Conservation (phyloP, 2,797 vertebrate species). For the Bradypodion ventrale region DNA sequence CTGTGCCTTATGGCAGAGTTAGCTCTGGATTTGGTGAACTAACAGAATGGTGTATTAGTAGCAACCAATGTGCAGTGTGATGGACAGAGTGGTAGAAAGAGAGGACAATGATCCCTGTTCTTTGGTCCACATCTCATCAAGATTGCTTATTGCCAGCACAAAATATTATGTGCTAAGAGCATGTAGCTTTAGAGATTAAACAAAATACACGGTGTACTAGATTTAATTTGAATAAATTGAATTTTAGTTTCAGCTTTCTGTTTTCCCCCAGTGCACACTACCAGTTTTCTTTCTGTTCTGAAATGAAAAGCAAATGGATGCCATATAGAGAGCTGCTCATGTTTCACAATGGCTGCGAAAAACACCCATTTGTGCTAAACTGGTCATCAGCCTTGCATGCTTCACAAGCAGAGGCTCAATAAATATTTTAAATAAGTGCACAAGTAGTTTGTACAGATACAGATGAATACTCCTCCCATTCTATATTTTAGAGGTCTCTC, state of each 20-base stretch:
- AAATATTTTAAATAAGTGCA: neutral
- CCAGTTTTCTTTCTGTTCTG: neutral
- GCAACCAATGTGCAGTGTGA: neutral
- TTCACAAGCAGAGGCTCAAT: neutral
- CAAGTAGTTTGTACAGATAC: neutral
- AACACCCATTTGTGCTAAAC: neutral
- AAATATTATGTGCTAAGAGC: constrained; percentile 27
- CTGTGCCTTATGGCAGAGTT: neutral
- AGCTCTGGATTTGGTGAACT: neutral
- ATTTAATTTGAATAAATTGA: constrained; percentile 14
- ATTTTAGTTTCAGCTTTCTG: constrained; percentile 29
- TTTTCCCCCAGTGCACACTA: constrained; percentile 24
- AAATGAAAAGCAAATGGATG: neutral
- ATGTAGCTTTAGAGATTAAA: constrained; percentile 10
- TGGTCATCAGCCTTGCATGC: neutral
- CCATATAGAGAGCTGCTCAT: too few relatives aligned
- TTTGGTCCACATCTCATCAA: neutral
- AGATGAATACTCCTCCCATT: neutral
- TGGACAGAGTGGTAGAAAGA: neutral
- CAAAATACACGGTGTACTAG: neutral
- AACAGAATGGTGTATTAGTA: neutral
- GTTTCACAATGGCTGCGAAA: neutral
- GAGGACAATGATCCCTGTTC: neutral
- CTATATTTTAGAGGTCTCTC: neutral
- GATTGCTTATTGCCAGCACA: constrained; percentile 27